These are phyloP conservation scores for Himalopsyche japonica DNA, from an alignment of 2,888 invertebrate species.

Conservation along the genomic window DNA sequence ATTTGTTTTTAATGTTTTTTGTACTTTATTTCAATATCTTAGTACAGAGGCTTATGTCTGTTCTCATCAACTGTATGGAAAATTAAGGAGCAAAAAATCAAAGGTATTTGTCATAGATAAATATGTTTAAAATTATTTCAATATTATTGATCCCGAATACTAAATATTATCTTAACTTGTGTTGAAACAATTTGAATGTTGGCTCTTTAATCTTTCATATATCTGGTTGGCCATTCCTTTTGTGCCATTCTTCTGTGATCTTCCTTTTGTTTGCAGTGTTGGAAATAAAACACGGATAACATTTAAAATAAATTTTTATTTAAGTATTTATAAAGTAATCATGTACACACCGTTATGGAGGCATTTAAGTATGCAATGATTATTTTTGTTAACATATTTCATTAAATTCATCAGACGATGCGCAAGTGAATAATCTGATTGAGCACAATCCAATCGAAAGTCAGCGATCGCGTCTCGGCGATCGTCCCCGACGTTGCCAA, in stretches of 20 bases:
- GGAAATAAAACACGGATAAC: conserved; percentile 40
- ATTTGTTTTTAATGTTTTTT: no score
- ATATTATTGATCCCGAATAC: no score
- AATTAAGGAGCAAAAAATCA: no score
- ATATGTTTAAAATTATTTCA: no score
- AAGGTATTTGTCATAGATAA: no score
- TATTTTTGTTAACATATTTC: conserved; percentile 16
- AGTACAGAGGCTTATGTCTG: no score
- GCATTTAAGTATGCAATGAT: conserved; percentile 35
- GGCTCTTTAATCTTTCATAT: no score
- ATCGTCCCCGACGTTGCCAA: conserved; percentile 1
- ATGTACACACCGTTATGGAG: conserved; percentile 33
- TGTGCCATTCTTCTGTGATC: not conserved
- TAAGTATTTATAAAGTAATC: conserved; percentile 29
- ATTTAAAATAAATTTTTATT: conserved; percentile 42
- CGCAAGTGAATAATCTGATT: conserved; percentile 33
- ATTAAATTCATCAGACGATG: conserved; percentile 44
- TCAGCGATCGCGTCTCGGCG: not conserved
- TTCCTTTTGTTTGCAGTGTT: not conserved
- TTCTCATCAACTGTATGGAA: no score
- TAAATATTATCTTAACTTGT: no score
- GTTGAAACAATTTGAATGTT: no score
- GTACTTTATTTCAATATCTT: no score
- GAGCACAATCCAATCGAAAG: not conserved
- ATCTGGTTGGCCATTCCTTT: not conserved